Evolutionary conservation across 2,797 vertebrate species (phyloP), one percentile per base, ranked within the genome.

Genomic region (Esox masquinongy): DNA sequence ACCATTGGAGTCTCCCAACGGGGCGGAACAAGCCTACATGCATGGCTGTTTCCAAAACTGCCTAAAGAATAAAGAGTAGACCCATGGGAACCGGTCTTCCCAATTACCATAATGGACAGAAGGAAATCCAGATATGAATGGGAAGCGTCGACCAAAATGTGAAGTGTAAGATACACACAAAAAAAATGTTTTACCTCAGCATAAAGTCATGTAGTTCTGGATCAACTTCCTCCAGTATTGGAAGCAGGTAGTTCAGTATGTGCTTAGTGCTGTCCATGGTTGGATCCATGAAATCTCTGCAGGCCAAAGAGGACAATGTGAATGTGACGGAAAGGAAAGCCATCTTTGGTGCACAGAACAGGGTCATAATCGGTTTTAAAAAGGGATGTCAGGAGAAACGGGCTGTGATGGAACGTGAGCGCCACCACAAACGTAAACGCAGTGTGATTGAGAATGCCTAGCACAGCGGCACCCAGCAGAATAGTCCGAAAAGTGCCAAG

Each of bases 191-290:
- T 94, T 61, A 99, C 98, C 97, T 96, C 85, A 99, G 94, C 98
- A 99, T 97, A 94, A 97, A 99, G 89, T 99, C 96, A 7, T 97
- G 95, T 86, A 99, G 93, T 26, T 97, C 95, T 26, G 98, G 97
- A 88, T 98, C 99, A 90, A 98, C 95, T 82, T 93, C 92, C 85
- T 99, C 97, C 77, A 99, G 97, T 87, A 99, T 99, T 81, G 96
- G 97, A 98, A 99, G 99, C 92, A 99, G 92, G 90, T 98, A 99
- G 92, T 97, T 99, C 74, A 99, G 92, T 83, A 99, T 99, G 91
- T 98, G 97, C 91, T 97, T 99, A 67, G 98, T 99, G 86, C 99
- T 99, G 88, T 99, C 98, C 98, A 99, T 99, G 1, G 98, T 99
- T 74, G 96, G 94, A 89, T 99, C 97, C 98, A 99, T 99, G 85